These are phyloP conservation scores for Cetoscarus ocellatus DNA, from an alignment of 2,797 vertebrate genomes.

Conservation along the genomic window DNA sequence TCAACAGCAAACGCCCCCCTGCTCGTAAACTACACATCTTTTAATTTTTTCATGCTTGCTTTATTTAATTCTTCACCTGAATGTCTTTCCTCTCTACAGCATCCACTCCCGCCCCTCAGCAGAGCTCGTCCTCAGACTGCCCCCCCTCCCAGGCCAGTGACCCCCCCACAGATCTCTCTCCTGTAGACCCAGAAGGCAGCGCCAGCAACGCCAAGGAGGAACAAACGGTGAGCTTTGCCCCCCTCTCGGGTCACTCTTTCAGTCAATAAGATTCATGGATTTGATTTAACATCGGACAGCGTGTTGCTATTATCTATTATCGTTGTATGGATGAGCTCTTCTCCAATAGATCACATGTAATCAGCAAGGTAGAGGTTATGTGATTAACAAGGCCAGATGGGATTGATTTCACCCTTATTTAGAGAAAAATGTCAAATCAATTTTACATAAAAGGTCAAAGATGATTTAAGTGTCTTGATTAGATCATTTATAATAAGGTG, in stretches of 20 bases:
- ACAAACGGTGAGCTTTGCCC: conserved; percentile 86
- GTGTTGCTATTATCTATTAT: conserved; percentile 48
- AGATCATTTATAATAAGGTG: conserved; percentile 51
- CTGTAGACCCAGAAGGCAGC: conserved; percentile 88
- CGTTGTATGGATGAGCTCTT: conserved; percentile 44
- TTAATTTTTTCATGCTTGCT: neutral
- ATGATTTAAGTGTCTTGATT: conserved; percentile 61
- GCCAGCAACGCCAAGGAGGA: conserved; percentile 87
- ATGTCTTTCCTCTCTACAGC: conserved; percentile 75
- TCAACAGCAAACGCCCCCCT: conserved; percentile 8
- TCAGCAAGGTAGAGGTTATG: conserved; percentile 34
- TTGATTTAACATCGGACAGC: conserved; percentile 31
- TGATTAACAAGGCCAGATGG: conserved; percentile 13
- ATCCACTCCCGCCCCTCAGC: conserved; percentile 91
- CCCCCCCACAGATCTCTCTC: conserved; percentile 85
- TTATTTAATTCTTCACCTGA: neutral
- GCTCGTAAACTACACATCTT: neutral
- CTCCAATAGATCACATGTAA: conserved; percentile 34
- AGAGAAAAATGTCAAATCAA: conserved; percentile 67
- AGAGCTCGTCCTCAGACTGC: conserved; percentile 91
- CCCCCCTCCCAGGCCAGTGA: conserved; percentile 88
- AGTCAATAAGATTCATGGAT: conserved; percentile 43
- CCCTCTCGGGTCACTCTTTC: conserved; percentile 8
- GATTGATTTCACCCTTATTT: conserved; percentile 46
- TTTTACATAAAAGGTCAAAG: conserved; percentile 65